These are phyloP conservation scores for Mycteria americana DNA, from an alignment of 2,797 vertebrate species.

Conservation along the genomic window DNA sequence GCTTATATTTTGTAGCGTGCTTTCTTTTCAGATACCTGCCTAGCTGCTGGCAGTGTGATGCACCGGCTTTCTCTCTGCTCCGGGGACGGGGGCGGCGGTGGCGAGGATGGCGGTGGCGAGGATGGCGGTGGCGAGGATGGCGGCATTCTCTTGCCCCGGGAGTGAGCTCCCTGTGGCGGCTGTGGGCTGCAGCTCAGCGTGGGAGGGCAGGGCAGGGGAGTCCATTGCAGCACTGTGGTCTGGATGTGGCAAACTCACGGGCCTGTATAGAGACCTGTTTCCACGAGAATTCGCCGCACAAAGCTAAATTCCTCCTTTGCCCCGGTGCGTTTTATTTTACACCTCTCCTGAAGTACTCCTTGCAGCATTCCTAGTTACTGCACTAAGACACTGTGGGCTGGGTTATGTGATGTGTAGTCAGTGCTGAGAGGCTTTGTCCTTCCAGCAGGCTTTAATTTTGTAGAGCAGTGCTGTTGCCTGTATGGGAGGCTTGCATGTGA, in stretches of 20 bases:
- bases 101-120: too few species aligned
- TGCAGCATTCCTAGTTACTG: not conserved
- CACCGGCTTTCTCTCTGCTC: not conserved
- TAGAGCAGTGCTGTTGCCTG: not conserved
- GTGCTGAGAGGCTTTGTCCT: not conserved
- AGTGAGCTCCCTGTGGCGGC: too few species aligned
- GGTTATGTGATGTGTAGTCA: not conserved
- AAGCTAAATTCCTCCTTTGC: not conserved
- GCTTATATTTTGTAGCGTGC: rapidly evolving
- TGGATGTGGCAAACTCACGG: not conserved
- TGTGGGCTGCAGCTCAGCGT: not conserved
- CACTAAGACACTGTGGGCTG: not conserved
- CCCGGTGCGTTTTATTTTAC: not conserved
- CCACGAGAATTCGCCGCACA: not conserved
- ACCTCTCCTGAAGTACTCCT: not conserved
- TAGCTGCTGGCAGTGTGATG: too few species aligned
- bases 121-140: too few species aligned
- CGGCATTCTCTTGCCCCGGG: not conserved
- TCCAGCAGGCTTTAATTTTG: not conserved
- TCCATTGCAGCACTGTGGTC: not conserved
- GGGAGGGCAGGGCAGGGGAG: not conserved
- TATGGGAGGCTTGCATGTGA: not conserved
- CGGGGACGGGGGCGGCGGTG: too few species aligned
- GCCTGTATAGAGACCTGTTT: not conserved
- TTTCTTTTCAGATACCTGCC: not conserved